Percentiles rank a stretch among this genome's conserved stretches.
Conservation (phyloP, 2,888 invertebrate species). For the Erannis defoliaria region DNA sequence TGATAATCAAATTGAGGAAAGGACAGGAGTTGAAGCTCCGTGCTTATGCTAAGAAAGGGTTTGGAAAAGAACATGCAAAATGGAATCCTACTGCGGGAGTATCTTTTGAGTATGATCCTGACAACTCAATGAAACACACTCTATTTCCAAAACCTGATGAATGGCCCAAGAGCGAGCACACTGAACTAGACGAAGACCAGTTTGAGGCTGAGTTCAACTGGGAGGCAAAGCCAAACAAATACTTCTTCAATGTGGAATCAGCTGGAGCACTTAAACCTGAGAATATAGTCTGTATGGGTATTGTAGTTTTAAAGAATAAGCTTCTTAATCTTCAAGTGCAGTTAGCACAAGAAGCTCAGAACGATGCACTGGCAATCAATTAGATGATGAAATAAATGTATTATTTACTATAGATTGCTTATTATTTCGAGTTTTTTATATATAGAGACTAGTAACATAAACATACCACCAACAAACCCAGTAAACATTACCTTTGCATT, state of each 20-base stretch:
- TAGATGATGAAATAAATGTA: slow-evolving; percentile 54
- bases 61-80: slow-evolving; percentile 99
- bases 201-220: slow-evolving; percentile 97
- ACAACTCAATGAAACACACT: slow-evolving; percentile 98
- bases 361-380: slow-evolving; percentile 92
- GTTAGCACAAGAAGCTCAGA: slow-evolving; percentile 94
- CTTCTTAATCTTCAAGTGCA: slow-evolving; percentile 97
- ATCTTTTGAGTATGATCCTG: slow-evolving; percentile 99
- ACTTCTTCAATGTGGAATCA: slow-evolving; percentile 98
- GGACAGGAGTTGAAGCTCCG: slow-evolving; percentile 97
- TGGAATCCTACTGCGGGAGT: slow-evolving; percentile 99
- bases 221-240: slow-evolving; percentile 98
- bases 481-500: slow-evolving; percentile 29
- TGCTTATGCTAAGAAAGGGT: slow-evolving; percentile 98
- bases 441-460: not conserved
- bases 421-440: not conserved
- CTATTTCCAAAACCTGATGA: slow-evolving; percentile 98
- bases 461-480: too few species aligned
- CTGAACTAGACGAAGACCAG: slow-evolving; percentile 96
- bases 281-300: slow-evolving; percentile 98
- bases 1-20: slow-evolving; percentile 91
- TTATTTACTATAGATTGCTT: not conserved
- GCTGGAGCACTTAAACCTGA: slow-evolving; percentile 98
- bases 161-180: slow-evolving; percentile 99
- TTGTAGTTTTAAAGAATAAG: slow-evolving; percentile 97